These are phyloP conservation scores for Phoeniculus purpureus DNA, from an alignment of 2,797 vertebrate species.

Conservation along the genomic window DNA sequence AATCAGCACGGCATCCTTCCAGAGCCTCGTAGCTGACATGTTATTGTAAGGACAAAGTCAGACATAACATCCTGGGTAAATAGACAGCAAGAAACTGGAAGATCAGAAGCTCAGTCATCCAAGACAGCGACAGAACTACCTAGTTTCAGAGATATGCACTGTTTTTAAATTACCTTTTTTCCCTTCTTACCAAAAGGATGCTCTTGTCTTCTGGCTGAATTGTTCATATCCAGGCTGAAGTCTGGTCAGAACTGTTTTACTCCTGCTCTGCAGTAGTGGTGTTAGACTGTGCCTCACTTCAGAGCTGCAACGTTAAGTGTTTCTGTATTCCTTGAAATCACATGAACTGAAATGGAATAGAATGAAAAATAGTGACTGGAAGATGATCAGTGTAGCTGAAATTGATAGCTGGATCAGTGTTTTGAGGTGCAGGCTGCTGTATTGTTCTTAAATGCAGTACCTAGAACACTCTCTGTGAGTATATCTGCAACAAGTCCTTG, in stretches of 20 bases:
- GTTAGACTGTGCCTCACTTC: neutral
- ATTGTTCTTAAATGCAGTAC: neutral
- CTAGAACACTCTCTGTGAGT: neutral
- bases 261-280: neutral
- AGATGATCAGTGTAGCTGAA: neutral
- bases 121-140: neutral
- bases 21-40: slow-evolving; percentile 4
- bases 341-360: neutral
- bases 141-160: neutral
- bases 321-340: neutral
- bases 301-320: neutral
- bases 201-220: neutral
- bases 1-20: slow-evolving; percentile 38
- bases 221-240: neutral
- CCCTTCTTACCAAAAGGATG: neutral
- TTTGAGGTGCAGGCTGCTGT: neutral
- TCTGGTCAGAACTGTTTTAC: neutral
- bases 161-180: no score
- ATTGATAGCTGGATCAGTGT: neutral
- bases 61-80: slow-evolving; percentile 17
- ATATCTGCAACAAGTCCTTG: neutral
- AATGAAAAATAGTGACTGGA: neutral
- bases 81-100: slow-evolving; percentile 2
- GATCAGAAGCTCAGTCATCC: neutral
- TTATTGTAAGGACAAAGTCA: neutral